Evolutionary conservation across 2,113 vertebrate species (phyloP).

Genomic region (Capreolus pygargus): DNA sequence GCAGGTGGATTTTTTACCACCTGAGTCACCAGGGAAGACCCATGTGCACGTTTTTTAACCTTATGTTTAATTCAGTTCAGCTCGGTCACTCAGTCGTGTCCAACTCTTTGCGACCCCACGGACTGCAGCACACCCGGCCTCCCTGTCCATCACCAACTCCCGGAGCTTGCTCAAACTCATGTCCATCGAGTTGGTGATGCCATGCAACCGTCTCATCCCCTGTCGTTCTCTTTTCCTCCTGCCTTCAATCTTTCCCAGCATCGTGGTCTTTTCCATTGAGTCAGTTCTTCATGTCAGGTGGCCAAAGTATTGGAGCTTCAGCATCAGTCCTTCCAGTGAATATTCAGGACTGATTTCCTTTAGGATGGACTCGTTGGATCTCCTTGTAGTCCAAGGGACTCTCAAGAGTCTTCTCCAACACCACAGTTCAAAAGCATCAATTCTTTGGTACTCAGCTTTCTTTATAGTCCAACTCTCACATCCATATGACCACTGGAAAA

Average conservation of each 20-base stretch:
- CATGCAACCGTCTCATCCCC: background rate
- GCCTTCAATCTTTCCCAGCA: background rate
- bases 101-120: background rate
- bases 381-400: background rate
- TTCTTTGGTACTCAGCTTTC: background rate
- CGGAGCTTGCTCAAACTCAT: background rate
- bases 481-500: background rate
- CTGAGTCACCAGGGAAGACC: background rate
- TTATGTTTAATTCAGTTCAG: background rate
- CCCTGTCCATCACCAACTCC: background rate
- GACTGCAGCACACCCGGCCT: background rate
- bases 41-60: background rate
- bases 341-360: background rate
- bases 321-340: background rate
- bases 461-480: background rate
- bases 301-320: background rate
- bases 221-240: background rate
- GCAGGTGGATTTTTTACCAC: background rate
- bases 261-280: background rate
- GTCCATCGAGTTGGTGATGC: background rate
- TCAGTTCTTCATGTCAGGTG: background rate
- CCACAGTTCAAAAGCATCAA: background rate
- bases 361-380: background rate
- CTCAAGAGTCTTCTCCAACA: background rate
- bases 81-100: background rate